These are phyloP conservation scores for Malurus elegans DNA, from an alignment of 2,113 vertebrate species.

Conservation along the genomic window DNA sequence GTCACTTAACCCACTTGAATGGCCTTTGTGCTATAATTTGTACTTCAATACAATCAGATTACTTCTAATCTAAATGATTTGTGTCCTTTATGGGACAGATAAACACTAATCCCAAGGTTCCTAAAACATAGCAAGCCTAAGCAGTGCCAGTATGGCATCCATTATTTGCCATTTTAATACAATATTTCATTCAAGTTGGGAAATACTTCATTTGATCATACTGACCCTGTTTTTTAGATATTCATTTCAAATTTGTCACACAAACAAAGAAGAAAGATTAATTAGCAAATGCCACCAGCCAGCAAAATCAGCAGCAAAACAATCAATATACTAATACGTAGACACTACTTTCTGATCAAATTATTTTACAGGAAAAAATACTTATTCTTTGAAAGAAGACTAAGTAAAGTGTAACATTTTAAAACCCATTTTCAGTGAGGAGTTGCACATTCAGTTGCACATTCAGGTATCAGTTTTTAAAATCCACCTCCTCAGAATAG, in stretches of 20 bases:
- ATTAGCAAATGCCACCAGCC: background rate
- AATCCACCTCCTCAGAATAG: background rate
- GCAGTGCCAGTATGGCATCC: background rate
- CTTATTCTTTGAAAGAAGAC: background rate
- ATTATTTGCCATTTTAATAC: background rate
- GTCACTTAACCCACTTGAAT: constrained; percentile 80
- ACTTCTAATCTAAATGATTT: constrained; percentile 82
- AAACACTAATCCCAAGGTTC: constrained; percentile 75
- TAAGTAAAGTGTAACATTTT: background rate
- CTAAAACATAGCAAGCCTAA: constrained; percentile 52
- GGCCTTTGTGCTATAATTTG: constrained; percentile 79
- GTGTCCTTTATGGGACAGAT: constrained; percentile 77
- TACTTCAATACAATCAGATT: constrained; percentile 84
- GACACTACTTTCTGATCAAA: background rate
- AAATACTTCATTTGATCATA: background rate
- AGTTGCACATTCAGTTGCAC: background rate
- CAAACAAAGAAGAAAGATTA: background rate
- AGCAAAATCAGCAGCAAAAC: background rate
- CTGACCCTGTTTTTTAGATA: background rate
- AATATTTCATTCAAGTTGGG: background rate
- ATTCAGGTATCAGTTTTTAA: background rate
- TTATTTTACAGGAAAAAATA: background rate
- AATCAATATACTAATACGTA: background rate
- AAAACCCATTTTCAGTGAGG: background rate
- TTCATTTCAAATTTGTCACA: background rate